Conservation (phyloP, 2,113 vertebrate species). For the Shinisaurus crocodilurus region DNA sequence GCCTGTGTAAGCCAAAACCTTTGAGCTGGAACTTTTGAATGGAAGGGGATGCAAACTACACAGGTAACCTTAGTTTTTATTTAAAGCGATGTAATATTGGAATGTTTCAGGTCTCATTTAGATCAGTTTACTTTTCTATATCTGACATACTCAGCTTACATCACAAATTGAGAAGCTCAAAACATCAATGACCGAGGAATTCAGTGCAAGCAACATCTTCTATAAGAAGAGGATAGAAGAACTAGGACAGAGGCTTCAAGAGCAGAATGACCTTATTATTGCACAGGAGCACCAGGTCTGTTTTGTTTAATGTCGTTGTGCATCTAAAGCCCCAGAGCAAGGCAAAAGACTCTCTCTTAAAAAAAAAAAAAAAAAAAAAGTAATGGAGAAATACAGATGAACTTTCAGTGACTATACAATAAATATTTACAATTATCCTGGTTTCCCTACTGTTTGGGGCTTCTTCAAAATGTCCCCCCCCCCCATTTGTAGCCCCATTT, state of each 20-base stretch:
- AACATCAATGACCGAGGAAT: slow-evolving; percentile 73
- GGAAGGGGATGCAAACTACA: background rate
- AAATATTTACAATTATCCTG: background rate
- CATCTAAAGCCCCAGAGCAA: background rate
- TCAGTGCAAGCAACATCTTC: slow-evolving; percentile 75
- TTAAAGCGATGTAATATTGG: background rate
- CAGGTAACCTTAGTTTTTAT: background rate
- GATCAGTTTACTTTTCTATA: slow-evolving; percentile 6
- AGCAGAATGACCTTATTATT: slow-evolving; percentile 83
- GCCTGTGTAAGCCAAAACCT: background rate
- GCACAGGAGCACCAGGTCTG: slow-evolving; percentile 85
- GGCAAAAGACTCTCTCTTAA: background rate
- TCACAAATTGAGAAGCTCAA: slow-evolving; percentile 81
- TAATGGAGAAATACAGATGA: background rate
- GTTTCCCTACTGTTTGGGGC: background rate
- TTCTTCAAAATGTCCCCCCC: background rate
- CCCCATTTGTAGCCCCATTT: background rate
- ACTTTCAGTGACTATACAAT: slow-evolving; percentile 8
- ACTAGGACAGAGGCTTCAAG: slow-evolving; percentile 80
- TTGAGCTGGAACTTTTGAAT: background rate
- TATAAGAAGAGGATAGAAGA: slow-evolving; percentile 83
- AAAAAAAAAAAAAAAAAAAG: too few species aligned
- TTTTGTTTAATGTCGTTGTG: accelerated
- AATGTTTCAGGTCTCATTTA: background rate
- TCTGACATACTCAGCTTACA: slow-evolving; percentile 76